phyloP scores from a whole-genome alignment of 2,797 vertebrate species.

The Stomatorhinus walkeri region DNA sequence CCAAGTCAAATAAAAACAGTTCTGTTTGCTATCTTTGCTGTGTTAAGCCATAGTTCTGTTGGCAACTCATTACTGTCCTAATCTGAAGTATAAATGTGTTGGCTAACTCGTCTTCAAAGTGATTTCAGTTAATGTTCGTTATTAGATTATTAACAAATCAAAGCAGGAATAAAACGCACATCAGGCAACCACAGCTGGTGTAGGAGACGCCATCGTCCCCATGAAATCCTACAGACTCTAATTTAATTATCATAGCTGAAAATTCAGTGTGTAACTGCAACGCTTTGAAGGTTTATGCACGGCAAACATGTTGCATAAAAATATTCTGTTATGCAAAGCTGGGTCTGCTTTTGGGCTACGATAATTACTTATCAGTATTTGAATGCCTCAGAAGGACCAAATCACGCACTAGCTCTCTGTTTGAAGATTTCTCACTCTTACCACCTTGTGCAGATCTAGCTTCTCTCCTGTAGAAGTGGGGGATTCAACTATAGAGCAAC shows the following conservation, averaged over 20 bases:
- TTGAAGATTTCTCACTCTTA: conserved; percentile 47
- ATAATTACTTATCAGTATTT: conserved; percentile 58
- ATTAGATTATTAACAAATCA: conserved; percentile 36
- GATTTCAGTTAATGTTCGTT: conserved; percentile 21
- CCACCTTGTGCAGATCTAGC: conserved; percentile 51
- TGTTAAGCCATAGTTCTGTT: neutral
- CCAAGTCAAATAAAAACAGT: neutral
- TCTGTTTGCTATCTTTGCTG: neutral
- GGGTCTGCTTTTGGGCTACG: conserved; percentile 51
- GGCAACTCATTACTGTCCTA: conserved; percentile 17
- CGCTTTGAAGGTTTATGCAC: conserved; percentile 52
- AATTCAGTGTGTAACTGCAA: conserved; percentile 42
- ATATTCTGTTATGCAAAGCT: conserved; percentile 44
- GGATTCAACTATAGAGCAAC: conserved; percentile 50
- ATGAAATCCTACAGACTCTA: conserved; percentile 29
- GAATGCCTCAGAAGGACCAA: conserved; percentile 48
- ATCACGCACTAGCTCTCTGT: conserved; percentile 48
- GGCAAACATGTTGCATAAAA: conserved; percentile 51
- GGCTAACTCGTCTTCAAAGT: conserved; percentile 30
- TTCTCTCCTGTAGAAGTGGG: conserved; percentile 54
- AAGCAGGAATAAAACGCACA: conserved; percentile 23
- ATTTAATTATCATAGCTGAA: conserved; percentile 54
- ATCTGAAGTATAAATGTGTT: conserved; percentile 25
- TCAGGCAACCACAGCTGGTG: conserved; percentile 32
- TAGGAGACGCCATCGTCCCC: conserved; percentile 19